Conservation (phyloP, 2,888 invertebrate species). For the Plusia festucae region DNA sequence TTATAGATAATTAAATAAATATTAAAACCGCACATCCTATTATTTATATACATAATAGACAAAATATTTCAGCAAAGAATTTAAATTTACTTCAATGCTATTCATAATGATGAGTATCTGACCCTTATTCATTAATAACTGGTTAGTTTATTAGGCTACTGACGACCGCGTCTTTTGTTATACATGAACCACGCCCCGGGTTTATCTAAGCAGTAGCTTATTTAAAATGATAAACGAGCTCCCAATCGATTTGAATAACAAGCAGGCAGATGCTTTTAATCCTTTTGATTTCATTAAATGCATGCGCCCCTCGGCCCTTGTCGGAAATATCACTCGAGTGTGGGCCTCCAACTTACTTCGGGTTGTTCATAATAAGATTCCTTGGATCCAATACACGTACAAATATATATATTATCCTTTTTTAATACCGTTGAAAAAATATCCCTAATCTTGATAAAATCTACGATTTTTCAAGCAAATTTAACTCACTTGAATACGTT, state of each 20-base stretch:
- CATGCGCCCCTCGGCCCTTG: constrained; percentile 87
- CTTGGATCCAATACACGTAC: constrained; percentile 65
- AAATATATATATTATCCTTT: constrained; percentile 57
- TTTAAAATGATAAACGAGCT: constrained; percentile 89
- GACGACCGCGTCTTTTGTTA: constrained; percentile 83
- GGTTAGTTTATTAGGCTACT: constrained; percentile 85
- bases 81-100: constrained; percentile 57
- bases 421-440: too few relatives aligned
- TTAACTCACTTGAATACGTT: background rate
- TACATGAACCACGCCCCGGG: constrained; percentile 85
- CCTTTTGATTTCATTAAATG: constrained; percentile 89
- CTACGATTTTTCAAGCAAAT: too few relatives aligned
- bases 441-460: too few relatives aligned
- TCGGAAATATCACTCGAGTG: constrained; percentile 89
- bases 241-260: constrained; percentile 89
- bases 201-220: constrained; percentile 89
- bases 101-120: constrained; percentile 61
- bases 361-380: constrained; percentile 79
- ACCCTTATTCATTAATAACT: constrained; percentile 77
- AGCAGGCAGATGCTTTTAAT: constrained; percentile 89
- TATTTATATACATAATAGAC: constrained; percentile 11
- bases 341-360: constrained; percentile 76
- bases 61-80: constrained; percentile 57
- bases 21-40: background rate
- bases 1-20: background rate